Percentiles rank a stretch among this genome's conserved stretches.
Conservation (phyloP, 2,797 vertebrate genomes). For the Dryobates pubescens region DNA sequence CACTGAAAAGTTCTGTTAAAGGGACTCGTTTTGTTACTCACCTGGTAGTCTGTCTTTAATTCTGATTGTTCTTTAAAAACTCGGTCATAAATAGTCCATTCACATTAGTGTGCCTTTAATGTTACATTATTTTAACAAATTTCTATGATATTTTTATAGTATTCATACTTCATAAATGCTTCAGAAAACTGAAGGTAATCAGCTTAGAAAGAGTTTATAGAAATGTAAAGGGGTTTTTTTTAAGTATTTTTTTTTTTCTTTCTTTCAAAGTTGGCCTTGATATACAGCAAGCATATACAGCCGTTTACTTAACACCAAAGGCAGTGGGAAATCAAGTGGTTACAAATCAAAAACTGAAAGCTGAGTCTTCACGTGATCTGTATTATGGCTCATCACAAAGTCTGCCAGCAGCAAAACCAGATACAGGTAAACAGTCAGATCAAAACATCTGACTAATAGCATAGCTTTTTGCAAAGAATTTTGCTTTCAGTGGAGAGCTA, state of each 20-base stretch:
- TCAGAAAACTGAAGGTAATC: not conserved
- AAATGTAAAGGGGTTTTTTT: constrained; percentile 24
- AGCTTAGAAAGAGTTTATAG: not conserved
- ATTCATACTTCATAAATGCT: not conserved
- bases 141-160: not conserved
- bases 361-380: constrained; percentile 24
- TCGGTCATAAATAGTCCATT: not conserved
- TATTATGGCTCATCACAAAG: not conserved
- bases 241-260: constrained; percentile 25
- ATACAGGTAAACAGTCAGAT: constrained; percentile 67
- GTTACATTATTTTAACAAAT: not conserved
- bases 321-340: constrained; percentile 64
- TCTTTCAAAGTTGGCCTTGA: constrained; percentile 89
- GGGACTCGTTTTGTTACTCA: not conserved
- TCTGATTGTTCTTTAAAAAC: not conserved
- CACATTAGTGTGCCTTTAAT: not conserved
- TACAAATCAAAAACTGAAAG: constrained; percentile 57
- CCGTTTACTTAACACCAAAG: constrained; percentile 82
- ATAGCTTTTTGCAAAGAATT: not conserved
- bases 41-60: not conserved
- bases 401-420: constrained; percentile 28
- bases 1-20: not conserved
- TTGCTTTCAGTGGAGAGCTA: not conserved
- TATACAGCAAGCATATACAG: constrained; percentile 85
- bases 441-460: not conserved